Evolutionary conservation across 2,797 vertebrate species (phyloP).

Genomic region (Channallabes apus): DNA sequence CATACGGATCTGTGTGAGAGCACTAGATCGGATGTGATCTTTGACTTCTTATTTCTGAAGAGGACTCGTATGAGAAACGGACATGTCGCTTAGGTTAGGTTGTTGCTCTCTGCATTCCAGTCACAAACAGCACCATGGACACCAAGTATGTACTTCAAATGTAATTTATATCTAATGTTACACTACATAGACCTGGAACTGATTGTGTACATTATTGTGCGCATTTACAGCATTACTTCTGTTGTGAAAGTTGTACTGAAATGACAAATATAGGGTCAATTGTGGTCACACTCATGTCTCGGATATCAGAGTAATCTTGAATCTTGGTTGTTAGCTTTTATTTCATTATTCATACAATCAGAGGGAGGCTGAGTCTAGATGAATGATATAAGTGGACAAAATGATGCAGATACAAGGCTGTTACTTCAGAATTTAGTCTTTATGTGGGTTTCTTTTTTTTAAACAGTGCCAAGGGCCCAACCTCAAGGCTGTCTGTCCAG

Average conservation of each 20-base stretch:
- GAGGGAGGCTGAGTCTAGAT: neutral
- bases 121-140: conserved; percentile 24
- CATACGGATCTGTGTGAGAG: conserved; percentile 15
- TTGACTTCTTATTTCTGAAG: conserved; percentile 1
- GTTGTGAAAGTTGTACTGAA: conserved; percentile 38
- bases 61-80: conserved; percentile 24
- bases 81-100: conserved; percentile 18
- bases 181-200: conserved; percentile 40
- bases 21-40: conserved; percentile 10
- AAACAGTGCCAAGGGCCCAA: conserved; percentile 42
- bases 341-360: conserved; percentile 26
- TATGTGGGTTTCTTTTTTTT: conserved; percentile 31
- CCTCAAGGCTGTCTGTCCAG: conserved; percentile 33
- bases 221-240: conserved; percentile 34
- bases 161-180: conserved; percentile 38
- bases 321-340: conserved; percentile 7
- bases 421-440: conserved; percentile 28
- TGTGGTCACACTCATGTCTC: conserved; percentile 23
- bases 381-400: neutral
- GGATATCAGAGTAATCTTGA: conserved; percentile 23
- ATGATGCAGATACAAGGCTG: conserved; percentile 11
- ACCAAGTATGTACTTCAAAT: conserved; percentile 31
- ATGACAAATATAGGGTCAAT: conserved; percentile 19
- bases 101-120: conserved; percentile 40
- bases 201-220: conserved; percentile 45